Conservation (phyloP, 2,888 invertebrate genomes). For the Lamellibrachia satsuma region DNA sequence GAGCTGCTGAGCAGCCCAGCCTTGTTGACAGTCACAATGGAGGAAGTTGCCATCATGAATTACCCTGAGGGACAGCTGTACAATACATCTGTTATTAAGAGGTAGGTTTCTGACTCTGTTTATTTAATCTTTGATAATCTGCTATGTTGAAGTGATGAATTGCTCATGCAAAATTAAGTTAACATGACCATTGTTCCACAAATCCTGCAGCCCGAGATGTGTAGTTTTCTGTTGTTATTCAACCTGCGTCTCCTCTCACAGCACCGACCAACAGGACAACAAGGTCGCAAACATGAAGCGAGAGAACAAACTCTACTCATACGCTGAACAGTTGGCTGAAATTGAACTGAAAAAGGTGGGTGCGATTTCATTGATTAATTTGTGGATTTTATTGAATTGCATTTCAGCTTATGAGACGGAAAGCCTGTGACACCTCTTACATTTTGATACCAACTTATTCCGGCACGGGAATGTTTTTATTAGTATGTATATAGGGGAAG, state of each 20-base stretch:
- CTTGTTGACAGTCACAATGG: constrained; percentile 74
- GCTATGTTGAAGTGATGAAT: too few relatives aligned
- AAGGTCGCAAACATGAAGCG: constrained; percentile 79
- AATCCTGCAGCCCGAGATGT: too few relatives aligned
- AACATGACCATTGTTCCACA: too few relatives aligned
- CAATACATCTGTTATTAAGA: constrained; percentile 75
- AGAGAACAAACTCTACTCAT: constrained; percentile 95
- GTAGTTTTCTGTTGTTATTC: neutral
- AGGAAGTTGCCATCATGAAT: constrained; percentile 73
- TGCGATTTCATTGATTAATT: neutral
- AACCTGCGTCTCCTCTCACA: constrained; percentile 31
- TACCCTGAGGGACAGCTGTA: constrained; percentile 90
- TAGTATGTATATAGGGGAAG: neutral
- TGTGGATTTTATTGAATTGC: neutral
- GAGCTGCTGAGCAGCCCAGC: constrained; percentile 68
- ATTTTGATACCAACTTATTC: neutral
- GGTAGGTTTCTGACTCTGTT: neutral
- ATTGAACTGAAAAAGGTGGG: constrained; percentile 80
- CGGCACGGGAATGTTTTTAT: neutral
- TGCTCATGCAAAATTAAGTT: too few relatives aligned
- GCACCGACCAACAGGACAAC: constrained; percentile 50
- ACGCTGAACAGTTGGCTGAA: constrained; percentile 95
- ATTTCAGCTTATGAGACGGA: neutral
- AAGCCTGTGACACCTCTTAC: neutral
- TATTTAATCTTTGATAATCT: too few relatives aligned